Base-by-base conservation (phyloP, 2,113 vertebrate genomes). In the Aptenodytes forsteri region DNA sequence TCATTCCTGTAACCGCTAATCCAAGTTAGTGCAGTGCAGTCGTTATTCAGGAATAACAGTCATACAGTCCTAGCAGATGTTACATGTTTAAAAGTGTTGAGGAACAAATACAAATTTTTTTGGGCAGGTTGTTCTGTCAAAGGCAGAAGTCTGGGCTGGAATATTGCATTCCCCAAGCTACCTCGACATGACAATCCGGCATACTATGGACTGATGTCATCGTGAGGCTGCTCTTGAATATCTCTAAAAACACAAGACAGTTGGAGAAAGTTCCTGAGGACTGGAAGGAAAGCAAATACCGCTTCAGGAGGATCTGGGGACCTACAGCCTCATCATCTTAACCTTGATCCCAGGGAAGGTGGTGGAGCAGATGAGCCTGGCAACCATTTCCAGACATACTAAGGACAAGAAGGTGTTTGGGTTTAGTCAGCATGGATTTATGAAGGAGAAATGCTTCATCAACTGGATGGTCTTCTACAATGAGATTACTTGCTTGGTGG, bases 151-250 rank as follows among this genome's bases (percentile, higher is more conserved):
- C 49, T 58, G 32, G 19, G 20, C 54, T 90, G 70, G 27, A 56
- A 40, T 87, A 27, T 11, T 34, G 26, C n/a, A 14, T 83, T 86
- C 27, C 17, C 17, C 15, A 26, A 29, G 29, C 38, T 78, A 38
- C 16, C 46, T 25, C 0, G 44, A 32, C 0, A 1, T 32, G 49
- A 15, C 6, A 46, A 1, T 55, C 38, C 7, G 6, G 21, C 19
- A 14, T n/a, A 5, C 29, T 62, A 8, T 30, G 52, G 22, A 36
- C 50, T 3, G 3, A 11, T 34, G 16, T 32, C 6, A 14, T 30
- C 0, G 2, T 42, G 34, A 76, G 21, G 18, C 11, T 10, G 7
- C 5, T 55, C 16, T 16, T 92, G 8, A 27, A 15, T 46, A 10
- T 25, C 40, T 94, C 32, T 52, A 84, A 77, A 77, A 83, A 38